Percentiles rank a stretch among this genome's conserved stretches.
Evolutionary conservation across 2,113 vertebrate species (phyloP).

Genomic region (Pionites leucogaster): DNA sequence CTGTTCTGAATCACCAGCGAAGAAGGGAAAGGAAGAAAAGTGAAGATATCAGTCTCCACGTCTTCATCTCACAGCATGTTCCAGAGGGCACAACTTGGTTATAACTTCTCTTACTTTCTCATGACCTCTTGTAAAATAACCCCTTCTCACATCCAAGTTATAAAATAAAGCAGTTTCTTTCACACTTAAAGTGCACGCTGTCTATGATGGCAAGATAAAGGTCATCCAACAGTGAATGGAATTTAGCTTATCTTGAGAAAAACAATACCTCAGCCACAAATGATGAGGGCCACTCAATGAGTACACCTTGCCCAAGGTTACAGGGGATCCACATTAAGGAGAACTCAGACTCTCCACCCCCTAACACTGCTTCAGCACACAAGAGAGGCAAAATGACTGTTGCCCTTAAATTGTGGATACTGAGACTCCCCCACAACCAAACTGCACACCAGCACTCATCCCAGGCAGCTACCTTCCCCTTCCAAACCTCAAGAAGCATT

Average conservation of each 20-base stretch:
- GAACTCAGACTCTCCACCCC: neutral
- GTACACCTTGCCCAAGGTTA: neutral
- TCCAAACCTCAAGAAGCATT: neutral
- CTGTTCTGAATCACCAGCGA: conserved; percentile 62
- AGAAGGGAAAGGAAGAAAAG: conserved; percentile 7
- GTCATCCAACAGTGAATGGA: conserved; percentile 46
- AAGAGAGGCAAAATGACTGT: neutral
- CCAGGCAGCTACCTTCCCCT: neutral
- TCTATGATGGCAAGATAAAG: conserved; percentile 66
- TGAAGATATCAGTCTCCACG: conserved; percentile 16
- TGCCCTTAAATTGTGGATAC: neutral
- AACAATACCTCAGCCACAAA: conserved; percentile 54
- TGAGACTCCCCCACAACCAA: neutral
- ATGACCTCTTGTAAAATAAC: conserved; percentile 67
- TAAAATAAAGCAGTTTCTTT: conserved; percentile 57
- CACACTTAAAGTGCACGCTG: neutral
- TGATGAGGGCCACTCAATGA: neutral
- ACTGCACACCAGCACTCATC: neutral
- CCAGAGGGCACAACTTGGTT: conserved; percentile 1
- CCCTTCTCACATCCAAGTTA: conserved; percentile 5
- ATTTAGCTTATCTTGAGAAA: conserved; percentile 70
- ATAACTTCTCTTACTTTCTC: conserved; percentile 63
- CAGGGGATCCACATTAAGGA: neutral
- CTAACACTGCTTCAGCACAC: neutral
- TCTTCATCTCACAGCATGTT: conserved; percentile 24